Percentiles rank a stretch among this genome's conserved stretches.
Conservation (phyloP, 2,113 vertebrate genomes). For the Geococcyx californianus region DNA sequence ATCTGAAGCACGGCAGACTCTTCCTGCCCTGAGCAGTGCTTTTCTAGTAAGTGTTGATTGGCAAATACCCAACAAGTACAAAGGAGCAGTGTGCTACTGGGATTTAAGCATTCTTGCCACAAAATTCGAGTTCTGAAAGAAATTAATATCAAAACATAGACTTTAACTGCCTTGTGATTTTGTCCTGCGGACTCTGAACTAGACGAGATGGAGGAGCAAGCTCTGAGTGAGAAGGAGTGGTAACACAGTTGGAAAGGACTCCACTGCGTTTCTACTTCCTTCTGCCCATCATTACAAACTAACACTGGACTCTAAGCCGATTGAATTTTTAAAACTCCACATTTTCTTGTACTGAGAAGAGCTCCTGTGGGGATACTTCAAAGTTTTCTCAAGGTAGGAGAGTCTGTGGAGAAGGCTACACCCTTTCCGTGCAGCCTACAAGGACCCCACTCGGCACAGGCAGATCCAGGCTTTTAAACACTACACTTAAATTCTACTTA, state of each 20-base stretch:
- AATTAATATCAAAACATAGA: background rate
- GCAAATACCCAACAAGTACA: background rate
- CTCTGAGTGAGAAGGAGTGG: background rate
- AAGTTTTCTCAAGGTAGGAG: constrained; percentile 30
- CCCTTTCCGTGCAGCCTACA: background rate
- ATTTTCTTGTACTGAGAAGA: background rate
- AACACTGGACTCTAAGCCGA: background rate
- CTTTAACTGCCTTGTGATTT: background rate
- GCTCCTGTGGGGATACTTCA: constrained; percentile 24
- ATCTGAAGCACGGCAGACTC: background rate
- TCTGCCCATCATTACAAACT: background rate
- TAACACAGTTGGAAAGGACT: background rate
- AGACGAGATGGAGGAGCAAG: background rate
- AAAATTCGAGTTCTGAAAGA: background rate
- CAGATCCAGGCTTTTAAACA: background rate
- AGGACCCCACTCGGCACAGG: background rate
- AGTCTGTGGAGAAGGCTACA: background rate
- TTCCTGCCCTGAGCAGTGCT: background rate
- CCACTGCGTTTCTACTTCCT: background rate
- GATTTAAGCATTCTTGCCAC: background rate
- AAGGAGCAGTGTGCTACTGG: background rate
- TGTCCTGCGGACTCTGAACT: background rate
- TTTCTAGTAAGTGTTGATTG: background rate
- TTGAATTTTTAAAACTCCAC: background rate
- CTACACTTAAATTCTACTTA: constrained; percentile 15